Evolutionary conservation across 1,140 invertebrate genomes (phyloP), one percentile per base, ranked within the genome.

Genomic region (Polypedilum vanderplanki): DNA sequence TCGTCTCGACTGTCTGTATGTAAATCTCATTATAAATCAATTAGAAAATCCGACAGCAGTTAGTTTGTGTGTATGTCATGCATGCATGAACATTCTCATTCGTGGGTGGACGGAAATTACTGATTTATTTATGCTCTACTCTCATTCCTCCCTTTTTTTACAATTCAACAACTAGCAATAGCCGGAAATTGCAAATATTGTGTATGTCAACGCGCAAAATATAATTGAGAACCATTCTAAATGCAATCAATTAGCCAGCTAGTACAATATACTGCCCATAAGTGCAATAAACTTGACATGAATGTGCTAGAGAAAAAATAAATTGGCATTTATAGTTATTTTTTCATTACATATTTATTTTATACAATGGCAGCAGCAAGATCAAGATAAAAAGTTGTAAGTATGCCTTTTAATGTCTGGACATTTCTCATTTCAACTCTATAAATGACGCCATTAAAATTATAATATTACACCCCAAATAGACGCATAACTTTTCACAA

Each of bases 11-110:
- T 12, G 12, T n/a, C n/a, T 57, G 46, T 33, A 33, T 33, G 24
- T 57, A 57, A 57, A 57, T 57, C 46, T 57, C 46, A 57, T 57
- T 57, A 57, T 57, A 57, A 57, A 57, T 57, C 46, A 57, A 57
- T 57, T 57, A 57, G 12, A 57, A 57, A 57, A 57, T n/a, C 46
- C 46, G 46, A 57, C 46, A 57, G 12, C 12, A 33, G 2, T 33
- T 3, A 33, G 1, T 33, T 33, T 33, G 10, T 57, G 1, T 57
- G 15, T 15, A 57, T 57, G 46, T 57, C 12, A 57, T 15, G 46
- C n/a, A 57, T 15, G 41, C 15, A 12, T 46, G 12, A 57, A 12
- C 8, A 3, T 1, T 33, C 5, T 33, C 5, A 33, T n/a, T n/a
- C n/a, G 24, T 33, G 24, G 24, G 41, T 12, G 46, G 46, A 57